A percentile compares a stretch with the other conserved stretches of the same genome.
Evolutionary conservation across 2,888 invertebrate genomes (phyloP).

Genomic region (Dynastes maya): DNA sequence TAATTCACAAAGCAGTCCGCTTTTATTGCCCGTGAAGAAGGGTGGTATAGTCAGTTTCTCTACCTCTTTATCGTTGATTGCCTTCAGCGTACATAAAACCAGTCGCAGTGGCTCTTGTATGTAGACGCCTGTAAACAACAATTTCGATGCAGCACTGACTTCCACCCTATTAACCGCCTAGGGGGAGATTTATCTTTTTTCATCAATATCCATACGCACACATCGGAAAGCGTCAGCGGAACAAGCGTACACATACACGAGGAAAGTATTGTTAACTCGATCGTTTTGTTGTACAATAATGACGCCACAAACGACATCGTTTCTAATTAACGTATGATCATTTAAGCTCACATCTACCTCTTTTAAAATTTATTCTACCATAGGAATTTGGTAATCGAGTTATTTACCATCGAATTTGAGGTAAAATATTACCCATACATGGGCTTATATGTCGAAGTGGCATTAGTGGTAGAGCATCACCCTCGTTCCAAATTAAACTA

Average conservation of each 20-base stretch:
- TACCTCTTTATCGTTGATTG: constrained; percentile 46
- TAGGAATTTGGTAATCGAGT: too few relatives aligned
- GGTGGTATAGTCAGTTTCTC: constrained; percentile 33
- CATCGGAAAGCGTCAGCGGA: not conserved
- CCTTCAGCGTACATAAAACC: constrained; percentile 40
- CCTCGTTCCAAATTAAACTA: too few relatives aligned
- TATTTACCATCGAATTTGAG: too few relatives aligned
- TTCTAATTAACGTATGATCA: constrained; percentile 26
- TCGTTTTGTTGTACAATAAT: constrained; percentile 37
- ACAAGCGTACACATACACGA: not conserved
- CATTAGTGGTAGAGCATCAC: too few relatives aligned
- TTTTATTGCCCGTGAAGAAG: constrained; percentile 46
- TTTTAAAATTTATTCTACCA: not conserved
- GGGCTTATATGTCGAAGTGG: too few relatives aligned
- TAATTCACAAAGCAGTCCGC: constrained; percentile 44
- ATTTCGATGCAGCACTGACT: constrained; percentile 50
- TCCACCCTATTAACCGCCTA: constrained; percentile 56
- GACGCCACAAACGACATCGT: constrained; percentile 30
- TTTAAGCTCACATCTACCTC: not conserved
- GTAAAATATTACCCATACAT: too few relatives aligned
- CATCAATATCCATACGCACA: constrained; percentile 49
- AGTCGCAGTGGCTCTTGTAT: constrained; percentile 37
- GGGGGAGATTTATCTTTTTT: constrained; percentile 57
- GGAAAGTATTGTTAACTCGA: constrained; percentile 9
- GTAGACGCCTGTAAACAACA: constrained; percentile 50